Evolutionary conservation across 2,888 invertebrate species (phyloP).

Genomic region (Anoplius nigerrimus): DNA sequence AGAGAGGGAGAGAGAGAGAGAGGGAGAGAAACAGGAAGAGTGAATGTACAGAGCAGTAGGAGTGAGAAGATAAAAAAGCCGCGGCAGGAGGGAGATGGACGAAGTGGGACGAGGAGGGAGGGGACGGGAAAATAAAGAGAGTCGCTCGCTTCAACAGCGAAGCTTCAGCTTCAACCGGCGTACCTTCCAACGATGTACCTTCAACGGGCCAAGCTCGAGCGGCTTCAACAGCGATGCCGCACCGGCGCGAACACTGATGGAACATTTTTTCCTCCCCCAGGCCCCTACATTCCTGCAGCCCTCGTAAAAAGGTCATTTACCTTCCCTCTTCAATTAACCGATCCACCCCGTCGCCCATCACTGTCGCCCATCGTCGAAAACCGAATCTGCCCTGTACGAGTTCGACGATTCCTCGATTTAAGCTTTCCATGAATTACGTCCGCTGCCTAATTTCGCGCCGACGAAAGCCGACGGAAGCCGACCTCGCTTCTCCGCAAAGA

Average conservation of each 20-base stretch:
- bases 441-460: constrained; percentile 16
- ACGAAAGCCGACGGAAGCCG: too few species aligned
- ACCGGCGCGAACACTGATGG: too few species aligned
- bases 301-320: background rate
- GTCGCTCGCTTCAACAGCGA: background rate
- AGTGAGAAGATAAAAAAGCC: too few species aligned
- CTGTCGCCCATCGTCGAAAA: constrained; percentile 10
- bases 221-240: background rate
- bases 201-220: too few species aligned
- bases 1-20: background rate
- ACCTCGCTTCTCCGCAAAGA: too few species aligned
- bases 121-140: background rate
- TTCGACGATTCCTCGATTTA: too few species aligned
- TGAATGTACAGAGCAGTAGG: too few species aligned
- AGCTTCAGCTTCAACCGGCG: too few species aligned
- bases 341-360: constrained; percentile 10
- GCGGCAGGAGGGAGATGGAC: background rate
- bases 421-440: constrained; percentile 19
- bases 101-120: background rate
- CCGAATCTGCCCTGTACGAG: too few species aligned
- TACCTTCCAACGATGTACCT: too few species aligned
- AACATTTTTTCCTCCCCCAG: too few species aligned
- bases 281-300: too few species aligned
- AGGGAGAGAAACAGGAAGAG: background rate
- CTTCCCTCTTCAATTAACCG: constrained; percentile 24